Percentiles rank a stretch among this genome's conserved stretches.
Conservation (phyloP, 2,888 invertebrate species). For the Thereva unica region DNA sequence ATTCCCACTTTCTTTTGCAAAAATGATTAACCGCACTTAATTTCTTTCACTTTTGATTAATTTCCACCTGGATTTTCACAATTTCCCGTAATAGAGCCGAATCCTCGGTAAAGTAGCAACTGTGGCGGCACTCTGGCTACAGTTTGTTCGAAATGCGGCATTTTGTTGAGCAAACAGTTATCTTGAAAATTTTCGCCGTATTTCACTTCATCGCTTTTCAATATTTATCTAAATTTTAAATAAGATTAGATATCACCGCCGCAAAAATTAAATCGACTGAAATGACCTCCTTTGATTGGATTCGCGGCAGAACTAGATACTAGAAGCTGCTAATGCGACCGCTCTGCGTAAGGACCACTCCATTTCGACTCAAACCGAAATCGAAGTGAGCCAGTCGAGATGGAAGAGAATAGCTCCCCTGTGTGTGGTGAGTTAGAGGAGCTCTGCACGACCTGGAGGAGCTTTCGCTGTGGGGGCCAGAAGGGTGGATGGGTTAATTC, state of each 20-base stretch:
- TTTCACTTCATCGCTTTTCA: background rate
- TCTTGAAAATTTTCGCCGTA: no score
- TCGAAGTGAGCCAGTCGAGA: background rate
- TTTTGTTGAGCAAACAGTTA: no score
- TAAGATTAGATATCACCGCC: constrained; percentile 20
- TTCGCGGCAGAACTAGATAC: constrained; percentile 54
- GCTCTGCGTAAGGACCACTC: constrained; percentile 35
- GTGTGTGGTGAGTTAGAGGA: constrained; percentile 14
- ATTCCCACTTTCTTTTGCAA: no score
- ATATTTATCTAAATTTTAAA: constrained; percentile 5
- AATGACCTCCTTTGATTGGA: constrained; percentile 56
- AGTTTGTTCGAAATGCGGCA: no score
- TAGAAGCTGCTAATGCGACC: constrained; percentile 40
- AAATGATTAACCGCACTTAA: no score
- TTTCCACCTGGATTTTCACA: no score
- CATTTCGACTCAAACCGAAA: constrained; percentile 2
- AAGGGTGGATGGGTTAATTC: background rate
- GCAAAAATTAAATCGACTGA: constrained; percentile 35
- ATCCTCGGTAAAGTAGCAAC: no score
- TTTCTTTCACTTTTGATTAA: no score
- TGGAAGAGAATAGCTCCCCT: constrained; percentile 13
- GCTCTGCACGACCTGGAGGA: constrained; percentile 1
- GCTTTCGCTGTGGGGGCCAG: constrained; percentile 23
- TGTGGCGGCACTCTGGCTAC: no score
- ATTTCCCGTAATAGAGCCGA: no score